These are phyloP conservation scores for Drosophila baimaii DNA, from an alignment of 1,140 invertebrate genomes.

Conservation along the genomic window DNA sequence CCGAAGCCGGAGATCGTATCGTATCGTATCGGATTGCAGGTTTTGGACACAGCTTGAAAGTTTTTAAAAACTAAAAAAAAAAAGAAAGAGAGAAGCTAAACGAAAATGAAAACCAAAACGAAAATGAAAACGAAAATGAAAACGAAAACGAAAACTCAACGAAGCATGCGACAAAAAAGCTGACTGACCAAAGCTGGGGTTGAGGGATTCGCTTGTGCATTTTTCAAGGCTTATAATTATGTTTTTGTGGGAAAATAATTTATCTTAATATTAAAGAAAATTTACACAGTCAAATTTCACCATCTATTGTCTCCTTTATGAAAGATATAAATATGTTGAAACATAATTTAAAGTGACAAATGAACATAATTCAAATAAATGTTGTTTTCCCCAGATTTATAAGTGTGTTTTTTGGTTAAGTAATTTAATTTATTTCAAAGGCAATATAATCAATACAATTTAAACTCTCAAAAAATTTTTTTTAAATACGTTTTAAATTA, in stretches of 20 bases:
- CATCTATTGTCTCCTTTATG: not conserved
- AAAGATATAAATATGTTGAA: not conserved
- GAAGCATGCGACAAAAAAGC: conserved; percentile 60
- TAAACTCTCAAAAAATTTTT: no score
- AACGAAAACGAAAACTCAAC: conserved; percentile 53
- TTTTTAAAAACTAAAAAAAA: conserved; percentile 45
- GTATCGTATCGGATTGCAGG: conserved; percentile 26
- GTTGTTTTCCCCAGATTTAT: no score
- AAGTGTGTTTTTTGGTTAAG: no score
- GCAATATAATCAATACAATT: no score
- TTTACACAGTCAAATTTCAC: not conserved
- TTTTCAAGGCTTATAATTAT: conserved; percentile 19
- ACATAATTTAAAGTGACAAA: no score
- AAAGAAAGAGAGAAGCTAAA: conserved; percentile 36
- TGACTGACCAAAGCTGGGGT: conserved; percentile 22
- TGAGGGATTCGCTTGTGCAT: conserved; percentile 21
- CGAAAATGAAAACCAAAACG: conserved; percentile 28
- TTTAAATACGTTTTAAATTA: no score
- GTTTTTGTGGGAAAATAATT: not conserved
- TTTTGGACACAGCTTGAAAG: conserved; percentile 65
- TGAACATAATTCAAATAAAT: no score
- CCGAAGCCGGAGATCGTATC: conserved; percentile 38
- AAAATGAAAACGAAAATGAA: conserved; percentile 32
- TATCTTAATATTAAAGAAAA: not conserved
- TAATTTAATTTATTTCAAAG: no score